Conservation (phyloP, 2,113 vertebrate species). For the Semnornis frantzii region DNA sequence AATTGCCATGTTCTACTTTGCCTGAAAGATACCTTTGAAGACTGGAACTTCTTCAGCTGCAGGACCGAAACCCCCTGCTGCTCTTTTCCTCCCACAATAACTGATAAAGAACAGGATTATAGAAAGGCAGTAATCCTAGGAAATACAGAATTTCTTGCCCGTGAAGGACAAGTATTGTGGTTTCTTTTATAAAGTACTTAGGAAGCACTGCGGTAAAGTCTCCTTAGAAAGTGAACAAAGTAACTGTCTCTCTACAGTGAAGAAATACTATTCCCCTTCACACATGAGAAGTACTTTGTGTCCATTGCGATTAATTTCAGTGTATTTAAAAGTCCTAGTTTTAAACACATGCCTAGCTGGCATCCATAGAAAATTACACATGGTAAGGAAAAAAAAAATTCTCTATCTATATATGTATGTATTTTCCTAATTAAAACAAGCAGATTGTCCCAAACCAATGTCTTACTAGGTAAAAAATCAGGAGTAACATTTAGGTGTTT, state of each 20-base stretch:
- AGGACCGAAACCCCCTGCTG: background rate
- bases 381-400: background rate
- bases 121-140: background rate
- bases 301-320: constrained; percentile 42
- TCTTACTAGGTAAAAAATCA: background rate
- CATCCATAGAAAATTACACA: constrained; percentile 5
- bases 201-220: background rate
- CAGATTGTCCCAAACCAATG: background rate
- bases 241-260: background rate
- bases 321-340: constrained; percentile 25
- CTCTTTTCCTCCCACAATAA: background rate
- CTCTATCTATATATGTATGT: no score
- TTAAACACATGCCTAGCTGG: constrained; percentile 26
- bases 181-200: constrained; percentile 13
- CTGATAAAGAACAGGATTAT: background rate
- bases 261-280: constrained; percentile 36
- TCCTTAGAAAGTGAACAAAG: constrained; percentile 1
- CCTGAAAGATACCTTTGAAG: background rate
- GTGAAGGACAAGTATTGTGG: background rate
- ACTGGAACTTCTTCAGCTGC: background rate
- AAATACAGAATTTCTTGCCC: background rate
- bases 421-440: background rate
- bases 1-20: background rate
- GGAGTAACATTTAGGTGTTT: background rate
- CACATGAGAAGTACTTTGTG: background rate